Evolutionary conservation across 2,888 invertebrate species (phyloP), one percentile per base, ranked within the genome.

Genomic region (Scaptodrosophila latifasciaeformis): DNA sequence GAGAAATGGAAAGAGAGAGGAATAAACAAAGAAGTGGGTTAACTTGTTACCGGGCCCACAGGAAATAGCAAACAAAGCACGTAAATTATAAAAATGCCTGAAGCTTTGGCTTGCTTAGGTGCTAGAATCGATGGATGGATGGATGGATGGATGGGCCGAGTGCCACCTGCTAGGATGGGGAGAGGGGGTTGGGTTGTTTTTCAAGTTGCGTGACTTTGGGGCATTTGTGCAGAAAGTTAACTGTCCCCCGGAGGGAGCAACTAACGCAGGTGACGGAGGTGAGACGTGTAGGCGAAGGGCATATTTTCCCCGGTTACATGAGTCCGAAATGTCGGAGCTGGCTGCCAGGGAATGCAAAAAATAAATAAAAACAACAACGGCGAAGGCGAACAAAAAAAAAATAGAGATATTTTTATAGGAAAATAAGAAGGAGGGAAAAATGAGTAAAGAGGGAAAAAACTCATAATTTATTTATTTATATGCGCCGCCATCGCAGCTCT

Each of bases 391-490:
- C n/a, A n/a, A n/a, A n/a, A n/a, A n/a, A n/a, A n/a, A n/a, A n/a
- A 43, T 58, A 50, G 49, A 53, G 43, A 27, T 27, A 17, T 37
- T 19, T n/a, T 48, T 50, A 31, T 50, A 45, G 42, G 17, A 42
- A 37, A 29, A 52, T 18, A 51, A 63, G 46, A 52, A 24, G 49
- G 55, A 54, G 62, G 48, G 55, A 59, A 39, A 27, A 48, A n/a
- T 40, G 52, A 47, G 60, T 47, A 60, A 47, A 46, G 52, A 52
- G 56, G 50, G 74, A 66, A 53, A 59, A 50, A 79, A 70, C 70
- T 63, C 64, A 74, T 80, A 77, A 69, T 77, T 74, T 74, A 80
- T 80, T 80, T 80, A 74, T 80, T 64, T 80, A 77, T 74, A 64
- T 61, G 62, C 65, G 37, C 59, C 59, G 57, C 59, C 56, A 49